Percentiles rank a stretch among this genome's conserved stretches.
Evolutionary conservation across 2,888 invertebrate species (phyloP).

Genomic region (Lagria hirta): DNA sequence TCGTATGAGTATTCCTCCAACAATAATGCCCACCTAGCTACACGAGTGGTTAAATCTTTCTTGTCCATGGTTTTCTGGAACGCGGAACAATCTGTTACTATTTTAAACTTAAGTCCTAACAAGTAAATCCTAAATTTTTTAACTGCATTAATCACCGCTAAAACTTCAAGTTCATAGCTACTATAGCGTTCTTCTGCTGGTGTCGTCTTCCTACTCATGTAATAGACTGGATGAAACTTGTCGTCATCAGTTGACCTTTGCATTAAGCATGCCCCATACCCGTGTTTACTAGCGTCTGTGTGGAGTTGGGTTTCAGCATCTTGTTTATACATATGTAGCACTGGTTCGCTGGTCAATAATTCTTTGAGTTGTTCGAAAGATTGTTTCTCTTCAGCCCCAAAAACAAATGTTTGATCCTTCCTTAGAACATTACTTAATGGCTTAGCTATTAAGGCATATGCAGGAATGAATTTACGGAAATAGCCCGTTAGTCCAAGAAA

Average conservation of each 20-base stretch:
- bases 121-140: slow-evolving; percentile 44
- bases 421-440: slow-evolving; percentile 41
- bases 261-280: slow-evolving; percentile 29
- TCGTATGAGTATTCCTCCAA: slow-evolving; percentile 39
- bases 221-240: slow-evolving; percentile 34
- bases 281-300: slow-evolving; percentile 30
- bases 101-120: slow-evolving; percentile 38
- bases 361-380: slow-evolving; percentile 28
- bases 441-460: slow-evolving; percentile 42
- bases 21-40: slow-evolving; percentile 42
- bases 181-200: slow-evolving; percentile 32
- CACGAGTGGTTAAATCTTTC: slow-evolving; percentile 34
- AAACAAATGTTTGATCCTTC: slow-evolving; percentile 26
- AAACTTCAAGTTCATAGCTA: slow-evolving; percentile 46
- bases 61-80: slow-evolving; percentile 44
- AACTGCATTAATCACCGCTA: slow-evolving; percentile 42
- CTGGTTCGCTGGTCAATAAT: slow-evolving; percentile 23
- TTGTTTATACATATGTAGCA: slow-evolving; percentile 27
- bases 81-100: slow-evolving; percentile 44
- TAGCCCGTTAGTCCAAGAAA: slow-evolving; percentile 45
- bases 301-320: slow-evolving; percentile 26
- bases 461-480: slow-evolving; percentile 44
- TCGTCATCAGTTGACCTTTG: slow-evolving; percentile 27
- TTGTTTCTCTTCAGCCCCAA: slow-evolving; percentile 11
- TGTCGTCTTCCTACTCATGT: slow-evolving; percentile 37